Evolutionary conservation across 2,888 invertebrate species (phyloP).

Genomic region (Incurvaria masculella): DNA sequence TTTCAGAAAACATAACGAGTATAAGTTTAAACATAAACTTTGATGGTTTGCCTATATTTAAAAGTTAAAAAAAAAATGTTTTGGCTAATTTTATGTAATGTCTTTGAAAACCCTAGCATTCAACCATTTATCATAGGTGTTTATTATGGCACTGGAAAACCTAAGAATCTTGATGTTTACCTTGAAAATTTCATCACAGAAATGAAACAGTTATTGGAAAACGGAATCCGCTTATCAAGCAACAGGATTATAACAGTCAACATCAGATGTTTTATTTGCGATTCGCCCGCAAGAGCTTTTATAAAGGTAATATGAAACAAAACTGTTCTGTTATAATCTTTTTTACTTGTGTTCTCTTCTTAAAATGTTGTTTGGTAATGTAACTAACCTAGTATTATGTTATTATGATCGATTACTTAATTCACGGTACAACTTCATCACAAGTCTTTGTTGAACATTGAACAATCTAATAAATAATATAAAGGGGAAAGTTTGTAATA

Average conservation of each 20-base stretch:
- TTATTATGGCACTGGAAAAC: slow-evolving; percentile 6
- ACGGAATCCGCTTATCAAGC: too few species aligned
- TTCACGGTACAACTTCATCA: too few species aligned
- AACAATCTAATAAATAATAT: too few species aligned
- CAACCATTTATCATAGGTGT: slow-evolving; percentile 2
- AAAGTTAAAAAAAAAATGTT: slow-evolving; percentile 8
- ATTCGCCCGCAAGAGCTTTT: slow-evolving; percentile 7
- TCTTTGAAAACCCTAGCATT: slow-evolving; percentile 1
- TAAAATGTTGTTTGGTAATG: too few species aligned
- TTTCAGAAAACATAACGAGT: neutral
- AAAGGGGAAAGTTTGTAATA: too few species aligned
- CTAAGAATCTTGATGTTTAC: neutral
- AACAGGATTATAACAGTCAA: neutral
- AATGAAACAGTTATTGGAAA: neutral
- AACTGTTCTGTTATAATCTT: too few species aligned
- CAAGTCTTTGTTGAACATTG: too few species aligned
- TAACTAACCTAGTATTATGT: too few species aligned
- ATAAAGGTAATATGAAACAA: too few species aligned
- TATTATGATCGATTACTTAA: too few species aligned
- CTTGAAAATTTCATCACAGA: slow-evolving; percentile 2
- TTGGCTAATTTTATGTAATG: slow-evolving; percentile 9
- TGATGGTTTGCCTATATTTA: slow-evolving; percentile 9
- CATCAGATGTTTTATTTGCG: slow-evolving; percentile 8
- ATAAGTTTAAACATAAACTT: slow-evolving; percentile 2
- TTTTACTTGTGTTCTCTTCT: too few species aligned